Percentiles rank a stretch among this genome's conserved stretches.
phyloP scores from a whole-genome alignment of 2,797 vertebrate species.

The Lophius americanus region DNA sequence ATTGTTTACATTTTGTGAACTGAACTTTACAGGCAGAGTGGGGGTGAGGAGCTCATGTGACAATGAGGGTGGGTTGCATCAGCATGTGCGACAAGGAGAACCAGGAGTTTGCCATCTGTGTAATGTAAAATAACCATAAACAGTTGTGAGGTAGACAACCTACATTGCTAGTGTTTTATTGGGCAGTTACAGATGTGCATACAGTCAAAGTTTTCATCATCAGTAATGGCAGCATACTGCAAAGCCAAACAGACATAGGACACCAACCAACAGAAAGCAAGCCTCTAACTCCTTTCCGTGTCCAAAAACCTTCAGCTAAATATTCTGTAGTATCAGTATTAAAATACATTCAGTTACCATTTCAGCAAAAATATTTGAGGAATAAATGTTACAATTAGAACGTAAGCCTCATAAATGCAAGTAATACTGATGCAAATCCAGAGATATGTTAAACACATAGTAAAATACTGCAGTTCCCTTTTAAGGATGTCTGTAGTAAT shows the following conservation, averaged over 20 bases:
- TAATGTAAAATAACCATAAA: conserved; percentile 61
- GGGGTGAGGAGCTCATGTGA: conserved; percentile 24
- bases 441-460: conserved; percentile 47
- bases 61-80: conserved; percentile 50
- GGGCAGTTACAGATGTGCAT: conserved; percentile 76
- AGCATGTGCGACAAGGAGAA: conserved; percentile 20
- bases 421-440: conserved; percentile 53
- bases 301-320: conserved; percentile 20
- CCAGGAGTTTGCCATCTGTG: not conserved
- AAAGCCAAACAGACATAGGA: conserved; percentile 52
- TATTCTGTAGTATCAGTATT: conserved; percentile 18
- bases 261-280: conserved; percentile 31
- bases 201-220: conserved; percentile 66
- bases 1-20: conserved; percentile 16
- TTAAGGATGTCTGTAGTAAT: conserved; percentile 35
- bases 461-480: conserved; percentile 37
- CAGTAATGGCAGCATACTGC: conserved; percentile 57
- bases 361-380: conserved; percentile 35
- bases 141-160: conserved; percentile 67
- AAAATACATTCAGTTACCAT: conserved; percentile 58
- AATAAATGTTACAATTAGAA: conserved; percentile 58
- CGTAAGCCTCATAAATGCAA: conserved; percentile 54
- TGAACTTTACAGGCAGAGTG: not conserved
- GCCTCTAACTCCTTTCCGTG: conserved; percentile 10
- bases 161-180: conserved; percentile 83